phyloP scores from a whole-genome alignment of 2,888 invertebrate species.

The Tinea semifulvella region DNA sequence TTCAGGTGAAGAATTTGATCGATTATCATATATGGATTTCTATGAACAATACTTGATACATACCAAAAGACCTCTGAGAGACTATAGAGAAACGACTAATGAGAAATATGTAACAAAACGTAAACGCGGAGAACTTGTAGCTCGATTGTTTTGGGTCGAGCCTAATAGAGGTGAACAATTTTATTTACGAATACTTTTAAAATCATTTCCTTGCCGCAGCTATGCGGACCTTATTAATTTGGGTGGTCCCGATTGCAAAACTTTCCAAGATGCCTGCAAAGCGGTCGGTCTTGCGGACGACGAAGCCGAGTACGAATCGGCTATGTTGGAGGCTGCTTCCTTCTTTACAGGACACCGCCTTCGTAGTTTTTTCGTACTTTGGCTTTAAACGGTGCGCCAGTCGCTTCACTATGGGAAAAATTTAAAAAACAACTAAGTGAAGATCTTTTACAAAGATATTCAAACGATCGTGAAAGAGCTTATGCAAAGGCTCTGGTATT shows the following conservation, averaged over 20 bases:
- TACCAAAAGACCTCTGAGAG: too few species aligned
- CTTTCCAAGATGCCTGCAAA: slow-evolving; percentile 20
- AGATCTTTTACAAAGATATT: neutral
- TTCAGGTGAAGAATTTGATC: too few species aligned
- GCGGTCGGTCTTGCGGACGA: slow-evolving; percentile 18
- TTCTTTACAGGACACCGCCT: slow-evolving; percentile 17
- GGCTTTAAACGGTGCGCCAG: slow-evolving; percentile 16
- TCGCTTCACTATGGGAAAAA: slow-evolving; percentile 13
- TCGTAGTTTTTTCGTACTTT: slow-evolving; percentile 18
- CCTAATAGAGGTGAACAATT: slow-evolving; percentile 19
- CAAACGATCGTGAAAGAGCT: neutral
- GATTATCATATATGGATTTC: slow-evolving; percentile 17
- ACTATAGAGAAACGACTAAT: neutral
- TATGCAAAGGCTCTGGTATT: neutral
- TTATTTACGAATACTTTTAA: slow-evolving; percentile 16
- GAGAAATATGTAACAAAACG: slow-evolving; percentile 5
- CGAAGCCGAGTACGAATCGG: slow-evolving; percentile 16
- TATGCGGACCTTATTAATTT: slow-evolving; percentile 17
- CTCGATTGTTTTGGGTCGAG: slow-evolving; percentile 17
- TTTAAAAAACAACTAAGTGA: neutral
- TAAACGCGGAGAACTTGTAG: slow-evolving; percentile 13
- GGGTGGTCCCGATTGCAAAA: slow-evolving; percentile 18
- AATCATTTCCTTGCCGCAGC: slow-evolving; percentile 15
- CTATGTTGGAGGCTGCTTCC: slow-evolving; percentile 17
- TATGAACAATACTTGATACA: slow-evolving; percentile 6